Base-by-base conservation (phyloP, 2,797 vertebrate species). In the Onychomys torridus region DNA sequence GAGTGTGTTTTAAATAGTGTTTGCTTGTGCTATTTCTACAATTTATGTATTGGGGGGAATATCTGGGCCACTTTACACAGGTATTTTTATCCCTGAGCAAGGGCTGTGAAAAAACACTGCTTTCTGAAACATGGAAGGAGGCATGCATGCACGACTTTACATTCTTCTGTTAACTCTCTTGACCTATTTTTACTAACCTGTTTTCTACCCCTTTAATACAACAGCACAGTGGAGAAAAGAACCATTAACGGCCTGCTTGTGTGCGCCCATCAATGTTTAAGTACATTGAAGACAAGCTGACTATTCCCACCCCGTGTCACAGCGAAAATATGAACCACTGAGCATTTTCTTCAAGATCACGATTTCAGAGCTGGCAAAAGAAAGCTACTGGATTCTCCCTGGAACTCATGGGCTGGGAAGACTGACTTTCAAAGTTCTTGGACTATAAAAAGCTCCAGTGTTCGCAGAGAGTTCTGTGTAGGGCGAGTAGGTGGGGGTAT, bases 381-480 rank as follows among this genome's bases (percentile, higher is more conserved):
- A 90, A 93, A 89, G 75, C 73, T 19, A 59, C n/a, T 55, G 49
- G 85, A 13, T 93, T 96, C 88, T 77, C 78, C 43, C 76, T 79
- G 37, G 55, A 89, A 84, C 85, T 90, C 78, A 86, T 9, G 52
- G 87, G 65, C 86, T 61, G 52, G 43, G 78, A 90, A 65, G 85
- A 32, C 32, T 87, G 97, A 94, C 93, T 96, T 94, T 82, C 91
- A 94, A 96, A 96, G 95, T 89, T 89, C 89, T 84, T 29, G 65
- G 63, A 52, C 93, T 87, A 97, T 96, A 95, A 96, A 96, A 97
- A 97, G 95, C 97, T 75, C 40, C 96, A 76, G 63, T 93, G 94
- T 86, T 86, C 84, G 11, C 27, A 17, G 29, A 89, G 91, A 76
- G 87, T 6, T 75, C 61, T 69, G 93, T 84, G 95, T 92, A 91